These are phyloP conservation scores for Varecia variegata DNA, from an alignment of 2,797 vertebrate species.

Conservation along the genomic window DNA sequence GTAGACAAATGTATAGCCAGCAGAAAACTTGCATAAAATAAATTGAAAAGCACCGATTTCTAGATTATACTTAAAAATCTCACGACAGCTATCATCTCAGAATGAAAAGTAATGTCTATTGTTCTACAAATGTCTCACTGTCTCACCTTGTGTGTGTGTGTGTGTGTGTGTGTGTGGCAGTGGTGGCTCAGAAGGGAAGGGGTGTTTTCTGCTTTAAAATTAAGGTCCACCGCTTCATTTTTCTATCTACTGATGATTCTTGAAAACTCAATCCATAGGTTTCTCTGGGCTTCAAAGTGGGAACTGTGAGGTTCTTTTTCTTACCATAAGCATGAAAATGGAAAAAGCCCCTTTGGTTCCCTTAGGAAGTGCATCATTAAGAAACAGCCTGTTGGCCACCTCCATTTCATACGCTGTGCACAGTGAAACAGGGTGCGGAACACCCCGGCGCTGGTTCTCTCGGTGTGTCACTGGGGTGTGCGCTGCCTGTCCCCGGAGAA, in stretches of 20 bases:
- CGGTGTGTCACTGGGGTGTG: accelerated
- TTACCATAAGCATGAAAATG: neutral
- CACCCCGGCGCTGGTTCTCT: neutral
- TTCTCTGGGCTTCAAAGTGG: neutral
- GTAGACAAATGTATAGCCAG: slow-evolving; percentile 30
- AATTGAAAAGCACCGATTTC: neutral
- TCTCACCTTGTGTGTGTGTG: neutral
- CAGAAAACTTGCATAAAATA: neutral
- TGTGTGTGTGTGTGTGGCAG: too few relatives aligned
- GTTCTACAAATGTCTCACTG: neutral
- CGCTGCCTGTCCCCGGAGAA: neutral
- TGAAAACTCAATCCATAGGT: neutral
- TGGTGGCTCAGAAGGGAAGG: neutral
- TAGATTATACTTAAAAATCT: slow-evolving; percentile 27
- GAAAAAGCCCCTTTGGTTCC: neutral
- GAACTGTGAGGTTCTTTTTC: neutral
- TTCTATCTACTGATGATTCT: neutral
- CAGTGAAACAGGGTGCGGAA: neutral
- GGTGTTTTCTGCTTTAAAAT: neutral
- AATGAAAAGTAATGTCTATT: neutral
- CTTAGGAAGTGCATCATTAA: neutral
- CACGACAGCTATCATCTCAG: neutral
- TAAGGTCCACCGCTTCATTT: neutral
- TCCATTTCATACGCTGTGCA: neutral
- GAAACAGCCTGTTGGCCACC: neutral